phyloP scores from a whole-genome alignment of 1,140 invertebrate genomes.

The Drosophila parabipectinata region DNA sequence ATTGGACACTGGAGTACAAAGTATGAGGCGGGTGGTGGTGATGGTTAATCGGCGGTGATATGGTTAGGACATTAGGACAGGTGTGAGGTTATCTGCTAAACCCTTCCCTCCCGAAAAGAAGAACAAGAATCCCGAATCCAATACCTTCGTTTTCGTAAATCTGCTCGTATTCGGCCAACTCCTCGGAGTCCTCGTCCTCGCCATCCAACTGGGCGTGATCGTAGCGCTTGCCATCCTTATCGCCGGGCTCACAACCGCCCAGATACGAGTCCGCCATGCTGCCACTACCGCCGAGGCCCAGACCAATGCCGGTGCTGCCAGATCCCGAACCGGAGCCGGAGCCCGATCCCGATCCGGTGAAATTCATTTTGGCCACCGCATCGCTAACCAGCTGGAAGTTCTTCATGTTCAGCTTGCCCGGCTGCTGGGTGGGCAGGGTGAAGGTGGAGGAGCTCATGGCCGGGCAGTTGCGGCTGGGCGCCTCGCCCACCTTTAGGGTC shows the following conservation, averaged over 20 bases:
- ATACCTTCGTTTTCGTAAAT: constrained; percentile 85
- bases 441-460: constrained; percentile 74
- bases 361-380: constrained; percentile 90
- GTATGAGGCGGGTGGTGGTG: not conserved
- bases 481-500: constrained; percentile 89
- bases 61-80: constrained; percentile 4
- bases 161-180: constrained; percentile 83
- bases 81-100: not conserved
- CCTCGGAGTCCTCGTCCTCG: constrained; percentile 88
- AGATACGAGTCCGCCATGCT: constrained; percentile 79
- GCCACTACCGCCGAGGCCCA: constrained; percentile 72
- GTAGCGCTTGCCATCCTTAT: constrained; percentile 75
- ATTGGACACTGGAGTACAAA: not conserved
- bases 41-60: constrained; percentile 1
- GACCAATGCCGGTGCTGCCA: constrained; percentile 30
- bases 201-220: constrained; percentile 91
- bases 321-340: constrained; percentile 32
- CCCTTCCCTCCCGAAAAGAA: no score
- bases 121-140: not conserved
- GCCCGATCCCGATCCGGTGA: constrained; percentile 83
- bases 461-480: constrained; percentile 68
- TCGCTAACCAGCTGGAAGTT: constrained; percentile 95
- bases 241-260: constrained; percentile 55
- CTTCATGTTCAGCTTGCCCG: constrained; percentile 95
- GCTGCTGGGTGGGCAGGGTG: constrained; percentile 87